Evolutionary conservation across 1,140 invertebrate genomes (phyloP).

Genomic region (Tigriopus japonicus): DNA sequence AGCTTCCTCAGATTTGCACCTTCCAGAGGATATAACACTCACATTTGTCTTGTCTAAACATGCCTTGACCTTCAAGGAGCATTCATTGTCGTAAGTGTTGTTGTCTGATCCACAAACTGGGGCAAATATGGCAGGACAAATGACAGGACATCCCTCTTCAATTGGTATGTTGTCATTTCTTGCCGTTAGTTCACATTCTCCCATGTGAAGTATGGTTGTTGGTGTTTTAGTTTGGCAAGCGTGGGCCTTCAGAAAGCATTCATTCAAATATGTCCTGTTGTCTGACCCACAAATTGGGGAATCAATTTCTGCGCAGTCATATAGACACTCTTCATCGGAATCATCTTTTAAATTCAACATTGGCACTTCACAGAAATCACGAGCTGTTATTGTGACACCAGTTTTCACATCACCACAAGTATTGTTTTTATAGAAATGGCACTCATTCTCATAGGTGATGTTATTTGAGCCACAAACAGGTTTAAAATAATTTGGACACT

Average conservation of each 20-base stretch:
- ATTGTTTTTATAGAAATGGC: neutral
- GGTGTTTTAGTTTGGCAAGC: too few species aligned
- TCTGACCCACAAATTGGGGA: too few species aligned
- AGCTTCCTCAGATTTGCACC: neutral
- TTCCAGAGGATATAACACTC: neutral
- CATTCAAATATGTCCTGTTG: too few species aligned
- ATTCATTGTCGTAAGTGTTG: neutral
- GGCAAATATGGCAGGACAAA: neutral
- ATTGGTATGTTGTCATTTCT: too few species aligned
- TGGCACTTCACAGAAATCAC: neutral
- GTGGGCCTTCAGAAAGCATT: too few species aligned
- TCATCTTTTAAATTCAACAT: neutral
- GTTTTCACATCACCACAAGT: too few species aligned
- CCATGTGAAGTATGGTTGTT: too few species aligned
- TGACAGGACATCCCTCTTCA: neutral
- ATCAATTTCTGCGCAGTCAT: neutral
- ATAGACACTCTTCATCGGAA: neutral
- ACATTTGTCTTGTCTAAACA: neutral
- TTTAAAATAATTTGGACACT: neutral
- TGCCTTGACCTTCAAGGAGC: neutral
- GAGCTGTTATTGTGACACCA: too few species aligned
- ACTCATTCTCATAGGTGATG: neutral
- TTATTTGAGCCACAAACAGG: neutral
- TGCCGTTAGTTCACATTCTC: too few species aligned
- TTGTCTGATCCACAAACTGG: neutral